phyloP scores from a whole-genome alignment of 1,140 invertebrate species.

The Sarcophaga bullata region DNA sequence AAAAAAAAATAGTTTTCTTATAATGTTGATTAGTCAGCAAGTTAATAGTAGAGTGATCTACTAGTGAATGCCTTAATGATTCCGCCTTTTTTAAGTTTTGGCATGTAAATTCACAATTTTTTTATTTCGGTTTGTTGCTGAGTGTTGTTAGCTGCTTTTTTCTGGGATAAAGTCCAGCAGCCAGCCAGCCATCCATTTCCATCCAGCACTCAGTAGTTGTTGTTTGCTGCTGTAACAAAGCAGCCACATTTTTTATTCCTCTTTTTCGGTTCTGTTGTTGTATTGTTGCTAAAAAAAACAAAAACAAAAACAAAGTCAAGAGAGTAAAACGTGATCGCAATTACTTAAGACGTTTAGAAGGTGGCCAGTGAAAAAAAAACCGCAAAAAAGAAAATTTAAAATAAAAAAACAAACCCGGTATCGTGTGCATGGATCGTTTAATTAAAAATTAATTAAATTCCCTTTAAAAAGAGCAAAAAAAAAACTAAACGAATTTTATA shows the following conservation, averaged over 20 bases:
- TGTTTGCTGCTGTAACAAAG: constrained; percentile 7
- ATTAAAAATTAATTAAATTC: neutral
- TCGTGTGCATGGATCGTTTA: too few species aligned
- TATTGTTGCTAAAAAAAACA: constrained; percentile 4
- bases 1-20: too few species aligned
- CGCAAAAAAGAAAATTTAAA: neutral
- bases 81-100: constrained; percentile 16
- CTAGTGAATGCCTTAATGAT: neutral
- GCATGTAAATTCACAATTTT: constrained; percentile 6
- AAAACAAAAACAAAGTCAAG: neutral
- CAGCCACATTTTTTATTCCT: constrained; percentile 1
- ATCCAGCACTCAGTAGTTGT: constrained; percentile 10
- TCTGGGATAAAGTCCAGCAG: constrained; percentile 22
- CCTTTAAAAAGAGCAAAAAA: neutral
- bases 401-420: neutral
- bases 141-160: neutral
- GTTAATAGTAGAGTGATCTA: neutral
- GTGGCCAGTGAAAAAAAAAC: constrained; percentile 5
- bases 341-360: neutral
- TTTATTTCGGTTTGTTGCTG: constrained; percentile 8
- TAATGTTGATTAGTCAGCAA: too few species aligned
- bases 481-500: neutral
- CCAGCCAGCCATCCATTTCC: neutral
- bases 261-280: neutral
- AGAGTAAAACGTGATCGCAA: neutral